Conservation (phyloP, 1,140 invertebrate species). For the Drosophila repletoides region DNA sequence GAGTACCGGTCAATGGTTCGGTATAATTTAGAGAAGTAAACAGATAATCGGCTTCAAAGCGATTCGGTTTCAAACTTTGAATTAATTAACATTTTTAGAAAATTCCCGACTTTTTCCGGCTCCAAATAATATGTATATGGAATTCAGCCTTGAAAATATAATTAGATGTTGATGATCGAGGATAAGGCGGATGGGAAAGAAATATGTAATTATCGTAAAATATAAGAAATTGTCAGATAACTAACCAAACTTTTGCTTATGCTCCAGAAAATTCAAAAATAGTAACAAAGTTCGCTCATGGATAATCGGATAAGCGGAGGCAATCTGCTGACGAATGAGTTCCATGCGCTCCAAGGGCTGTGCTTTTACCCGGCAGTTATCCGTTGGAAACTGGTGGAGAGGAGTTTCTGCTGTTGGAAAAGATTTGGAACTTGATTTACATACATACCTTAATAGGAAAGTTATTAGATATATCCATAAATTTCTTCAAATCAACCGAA, state of each 20-base stretch:
- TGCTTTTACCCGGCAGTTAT: conserved; percentile 46
- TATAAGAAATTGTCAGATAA: not conserved
- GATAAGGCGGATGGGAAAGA: too few species aligned
- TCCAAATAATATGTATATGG: too few species aligned
- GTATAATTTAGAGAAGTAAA: too few species aligned
- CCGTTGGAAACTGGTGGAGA: conserved; percentile 22
- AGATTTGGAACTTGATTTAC: too few species aligned
- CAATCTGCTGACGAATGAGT: conserved; percentile 51
- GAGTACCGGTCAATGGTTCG: too few species aligned
- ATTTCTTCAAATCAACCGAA: conserved; percentile 16
- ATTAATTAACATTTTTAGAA: too few species aligned
- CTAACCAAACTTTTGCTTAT: conserved; percentile 67
- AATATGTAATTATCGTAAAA: not conserved
- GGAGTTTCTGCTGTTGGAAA: too few species aligned
- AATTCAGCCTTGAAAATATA: too few species aligned
- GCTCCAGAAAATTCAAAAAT: conserved; percentile 63
- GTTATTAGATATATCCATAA: conserved; percentile 20
- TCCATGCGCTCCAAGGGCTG: conserved; percentile 42
- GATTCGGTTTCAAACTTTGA: too few species aligned
- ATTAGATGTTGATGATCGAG: too few species aligned
- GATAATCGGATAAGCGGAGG: conserved; percentile 72
- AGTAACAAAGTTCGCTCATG: conserved; percentile 59
- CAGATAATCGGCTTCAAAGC: too few species aligned
- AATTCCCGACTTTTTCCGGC: too few species aligned
- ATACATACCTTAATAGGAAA: conserved; percentile 32